Base-by-base conservation (phyloP, 2,113 vertebrate genomes). In the Pitta sordida region DNA sequence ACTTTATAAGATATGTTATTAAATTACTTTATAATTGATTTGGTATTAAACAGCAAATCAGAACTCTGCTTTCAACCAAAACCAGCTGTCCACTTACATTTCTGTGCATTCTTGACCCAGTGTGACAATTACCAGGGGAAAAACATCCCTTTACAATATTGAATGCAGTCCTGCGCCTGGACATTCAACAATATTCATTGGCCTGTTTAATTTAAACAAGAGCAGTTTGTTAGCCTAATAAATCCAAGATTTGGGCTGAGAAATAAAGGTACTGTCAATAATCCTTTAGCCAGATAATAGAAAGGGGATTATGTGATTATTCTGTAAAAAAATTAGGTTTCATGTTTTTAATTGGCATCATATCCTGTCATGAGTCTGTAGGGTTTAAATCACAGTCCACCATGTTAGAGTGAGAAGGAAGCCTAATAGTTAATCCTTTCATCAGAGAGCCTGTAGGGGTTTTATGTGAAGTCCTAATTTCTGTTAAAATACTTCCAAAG, bases 341-440 rank as follows among this genome's bases (percentile, higher is more conserved):
- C 86, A 27, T 97, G 94, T 92, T 97, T 97, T 98, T 98, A 98
- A 98, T 98, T 97, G 97, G 96, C 93, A 93, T 96, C 96, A 97
- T 97, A 98, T 98, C 97, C 98, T 98, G 96, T 94, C 95, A 83
- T 48, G 91, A 86, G 84, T 95, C 97, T 91, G 76, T 82, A 76
- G 89, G 58, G 56, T 97, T 97, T 98, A 98, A 98, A 98, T 98
- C 98, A 98, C 96, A 94, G 94, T 97, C 81, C 36, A 94, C 75
- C 84, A 90, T 77, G 80, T 94, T 96, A 96, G 90, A 94, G 94
- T 95, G 90, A 95, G 85, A 92, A 92, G 94, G 94, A 96, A 97
- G 88, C 87, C 43, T 86, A 96, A 95, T 82, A 96, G 91, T 94
- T 96, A 88, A 94, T 92, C 93, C 97, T 98, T 98, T 98, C 96